These are phyloP conservation scores for Zhengitettix transpicula DNA, from an alignment of 2,888 invertebrate species.

Conservation along the genomic window DNA sequence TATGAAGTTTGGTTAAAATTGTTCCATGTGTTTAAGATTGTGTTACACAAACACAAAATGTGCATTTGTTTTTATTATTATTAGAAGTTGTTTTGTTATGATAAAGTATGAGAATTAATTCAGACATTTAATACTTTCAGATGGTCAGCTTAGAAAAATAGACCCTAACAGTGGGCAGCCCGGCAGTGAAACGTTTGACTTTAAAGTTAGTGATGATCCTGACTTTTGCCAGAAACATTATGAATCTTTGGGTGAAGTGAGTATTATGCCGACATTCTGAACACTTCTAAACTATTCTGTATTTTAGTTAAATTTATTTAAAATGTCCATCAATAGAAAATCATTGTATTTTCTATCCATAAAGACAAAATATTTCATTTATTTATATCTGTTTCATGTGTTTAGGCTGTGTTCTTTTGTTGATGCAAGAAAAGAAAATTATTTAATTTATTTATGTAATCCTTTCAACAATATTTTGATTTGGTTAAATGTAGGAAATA, in stretches of 20 bases:
- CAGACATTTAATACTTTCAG: constrained; percentile 23
- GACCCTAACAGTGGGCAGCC: constrained; percentile 31
- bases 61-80: background rate
- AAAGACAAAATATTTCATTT: too few relatives aligned
- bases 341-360: too few relatives aligned
- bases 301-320: too few relatives aligned
- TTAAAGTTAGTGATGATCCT: constrained; percentile 41
- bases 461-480: too few relatives aligned
- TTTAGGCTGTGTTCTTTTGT: too few relatives aligned
- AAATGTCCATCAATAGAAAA: too few relatives aligned
- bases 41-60: background rate
- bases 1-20: background rate
- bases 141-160: constrained; percentile 44
- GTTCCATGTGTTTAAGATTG: background rate
- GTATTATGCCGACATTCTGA: background rate
- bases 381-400: too few relatives aligned
- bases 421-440: too few relatives aligned
- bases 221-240: constrained; percentile 52
- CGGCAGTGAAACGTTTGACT: constrained; percentile 41
- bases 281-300: too few relatives aligned
- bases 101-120: background rate
- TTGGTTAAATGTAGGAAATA: too few relatives aligned
- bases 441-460: too few relatives aligned
- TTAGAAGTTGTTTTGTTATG: background rate
- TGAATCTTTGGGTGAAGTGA: constrained; percentile 49